phyloP scores from a whole-genome alignment of 1,140 invertebrate genomes.

The Leptopilina boulardi region DNA sequence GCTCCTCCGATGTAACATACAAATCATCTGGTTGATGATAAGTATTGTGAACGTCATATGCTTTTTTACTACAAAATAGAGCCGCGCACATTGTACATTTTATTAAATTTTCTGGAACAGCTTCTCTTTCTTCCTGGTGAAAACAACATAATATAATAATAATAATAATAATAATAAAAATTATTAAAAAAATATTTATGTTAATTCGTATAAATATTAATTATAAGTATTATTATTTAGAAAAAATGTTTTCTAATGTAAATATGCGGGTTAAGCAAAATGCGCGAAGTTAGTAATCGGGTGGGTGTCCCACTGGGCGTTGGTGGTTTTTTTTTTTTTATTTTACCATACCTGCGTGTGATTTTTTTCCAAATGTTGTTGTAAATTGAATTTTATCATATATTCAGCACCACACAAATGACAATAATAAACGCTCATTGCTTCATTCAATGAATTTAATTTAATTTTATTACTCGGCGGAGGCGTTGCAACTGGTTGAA shows the following conservation, averaged over 20 bases:
- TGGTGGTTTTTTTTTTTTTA: neutral
- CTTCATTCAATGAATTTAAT: conserved; percentile 77
- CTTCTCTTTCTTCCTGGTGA: conserved; percentile 75
- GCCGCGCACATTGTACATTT: conserved; percentile 82
- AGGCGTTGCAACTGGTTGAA: conserved; percentile 76
- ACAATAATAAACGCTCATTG: conserved; percentile 81
- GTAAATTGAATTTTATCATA: conserved; percentile 82
- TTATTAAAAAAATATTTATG: conserved; percentile 1
- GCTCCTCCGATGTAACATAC: conserved; percentile 81
- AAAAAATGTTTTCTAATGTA: too few species aligned
- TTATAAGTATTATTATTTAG: too few species aligned
- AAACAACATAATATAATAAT: conserved; percentile 32
- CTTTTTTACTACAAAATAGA: conserved; percentile 81
- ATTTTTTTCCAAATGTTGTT: conserved; percentile 79
- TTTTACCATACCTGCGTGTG: conserved; percentile 69
- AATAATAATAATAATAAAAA: conserved; percentile 34
- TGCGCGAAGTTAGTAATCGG: too few species aligned
- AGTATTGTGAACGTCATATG: conserved; percentile 80
- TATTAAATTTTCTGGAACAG: conserved; percentile 76
- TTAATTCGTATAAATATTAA: too few species aligned
- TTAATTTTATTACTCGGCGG: conserved; percentile 79
- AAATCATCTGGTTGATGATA: conserved; percentile 81
- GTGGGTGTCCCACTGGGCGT: too few species aligned
- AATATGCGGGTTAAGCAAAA: too few species aligned
- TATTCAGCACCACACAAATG: conserved; percentile 83